These are phyloP conservation scores for Dysdera silvatica DNA, from an alignment of 1,140 invertebrate species.

Conservation along the genomic window DNA sequence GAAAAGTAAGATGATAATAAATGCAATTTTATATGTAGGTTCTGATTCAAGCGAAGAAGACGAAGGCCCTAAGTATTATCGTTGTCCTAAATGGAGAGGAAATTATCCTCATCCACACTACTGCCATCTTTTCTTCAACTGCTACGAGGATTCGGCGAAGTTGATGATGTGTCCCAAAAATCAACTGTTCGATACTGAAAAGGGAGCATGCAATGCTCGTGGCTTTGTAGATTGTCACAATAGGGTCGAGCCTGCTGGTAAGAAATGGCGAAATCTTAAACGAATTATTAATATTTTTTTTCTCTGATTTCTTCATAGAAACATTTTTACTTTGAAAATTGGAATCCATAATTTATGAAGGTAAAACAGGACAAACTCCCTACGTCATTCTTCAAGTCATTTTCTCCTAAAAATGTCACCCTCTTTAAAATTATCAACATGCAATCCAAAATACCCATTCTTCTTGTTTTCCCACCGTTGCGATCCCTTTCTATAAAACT, in stretches of 20 bases:
- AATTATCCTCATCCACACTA: slow-evolving; percentile 5
- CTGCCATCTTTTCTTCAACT: slow-evolving; percentile 17
- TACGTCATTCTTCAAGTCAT: no score
- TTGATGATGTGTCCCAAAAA: slow-evolving; percentile 16
- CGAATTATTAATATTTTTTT: background rate
- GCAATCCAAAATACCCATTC: no score
- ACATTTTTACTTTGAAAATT: no score
- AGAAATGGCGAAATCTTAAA: background rate
- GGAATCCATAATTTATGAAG: no score
- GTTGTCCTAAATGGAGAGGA: slow-evolving; percentile 14
- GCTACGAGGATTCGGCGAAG: slow-evolving; percentile 4
- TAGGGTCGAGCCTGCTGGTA: slow-evolving; percentile 5
- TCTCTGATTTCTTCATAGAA: background rate
- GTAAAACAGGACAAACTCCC: no score
- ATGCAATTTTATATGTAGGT: no score
- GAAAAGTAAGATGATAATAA: no score
- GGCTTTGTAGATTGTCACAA: background rate
- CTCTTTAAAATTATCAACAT: no score
- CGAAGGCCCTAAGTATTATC: background rate
- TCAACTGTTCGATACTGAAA: slow-evolving; percentile 1
- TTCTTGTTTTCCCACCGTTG: no score
- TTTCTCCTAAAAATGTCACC: no score
- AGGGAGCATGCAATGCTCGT: background rate
- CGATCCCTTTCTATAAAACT: no score
- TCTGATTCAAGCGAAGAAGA: slow-evolving; percentile 18